A percentile compares a stretch with the other conserved stretches of the same genome.
Evolutionary conservation across 2,797 vertebrate species (phyloP).

Genomic region (Chromis chromis): DNA sequence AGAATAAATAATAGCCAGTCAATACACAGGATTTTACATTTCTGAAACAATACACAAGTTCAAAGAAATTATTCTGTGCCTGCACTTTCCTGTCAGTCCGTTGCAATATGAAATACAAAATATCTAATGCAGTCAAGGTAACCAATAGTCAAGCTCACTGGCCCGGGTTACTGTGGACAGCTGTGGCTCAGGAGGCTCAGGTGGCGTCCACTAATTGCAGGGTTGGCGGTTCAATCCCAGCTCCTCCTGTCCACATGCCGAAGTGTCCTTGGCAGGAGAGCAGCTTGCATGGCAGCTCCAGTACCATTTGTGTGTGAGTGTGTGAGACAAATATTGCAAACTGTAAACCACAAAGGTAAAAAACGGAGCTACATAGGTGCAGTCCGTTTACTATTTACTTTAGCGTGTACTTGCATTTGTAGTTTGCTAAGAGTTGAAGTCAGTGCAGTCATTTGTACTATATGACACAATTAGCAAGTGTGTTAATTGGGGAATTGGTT

Average conservation of each 20-base stretch:
- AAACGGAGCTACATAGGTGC: too few species aligned
- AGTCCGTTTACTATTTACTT: too few species aligned
- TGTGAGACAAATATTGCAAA: too few species aligned
- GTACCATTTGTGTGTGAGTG: too few species aligned
- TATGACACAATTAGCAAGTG: background rate
- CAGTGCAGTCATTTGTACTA: background rate
- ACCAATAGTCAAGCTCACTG: background rate
- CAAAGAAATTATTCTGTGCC: background rate
- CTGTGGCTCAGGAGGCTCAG: background rate
- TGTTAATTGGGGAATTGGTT: background rate
- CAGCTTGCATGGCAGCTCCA: background rate
- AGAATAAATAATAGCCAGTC: slow-evolving; percentile 13
- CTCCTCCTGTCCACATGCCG: background rate
- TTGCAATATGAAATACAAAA: background rate
- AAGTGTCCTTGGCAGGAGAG: background rate
- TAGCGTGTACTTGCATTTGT: background rate
- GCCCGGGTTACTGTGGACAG: background rate
- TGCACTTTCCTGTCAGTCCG: too few species aligned
- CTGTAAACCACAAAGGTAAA: too few species aligned
- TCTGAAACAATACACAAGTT: slow-evolving; percentile 1
- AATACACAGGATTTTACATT: background rate
- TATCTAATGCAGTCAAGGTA: background rate
- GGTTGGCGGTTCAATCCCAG: background rate
- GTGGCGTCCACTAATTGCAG: background rate
- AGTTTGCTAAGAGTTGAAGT: background rate